Conservation (phyloP, 2,113 vertebrate species). For the Xenopus borealis region DNA sequence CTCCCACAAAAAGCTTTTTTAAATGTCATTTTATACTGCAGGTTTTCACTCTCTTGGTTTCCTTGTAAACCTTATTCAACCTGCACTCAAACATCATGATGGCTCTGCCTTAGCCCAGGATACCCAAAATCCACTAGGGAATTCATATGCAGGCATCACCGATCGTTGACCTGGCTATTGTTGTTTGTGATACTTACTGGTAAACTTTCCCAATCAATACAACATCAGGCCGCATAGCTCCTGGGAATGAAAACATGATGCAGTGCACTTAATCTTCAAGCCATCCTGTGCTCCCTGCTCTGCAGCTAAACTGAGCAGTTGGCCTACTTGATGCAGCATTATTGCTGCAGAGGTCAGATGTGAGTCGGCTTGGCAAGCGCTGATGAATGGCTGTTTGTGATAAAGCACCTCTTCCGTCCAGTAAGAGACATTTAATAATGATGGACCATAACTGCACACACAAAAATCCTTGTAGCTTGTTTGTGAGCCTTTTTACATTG, state of each 20-base stretch:
- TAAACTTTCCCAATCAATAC: constrained; percentile 98
- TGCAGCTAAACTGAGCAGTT: constrained; percentile 90
- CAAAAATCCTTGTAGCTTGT: constrained; percentile 60
- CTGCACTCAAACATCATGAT: constrained; percentile 74
- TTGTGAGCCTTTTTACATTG: constrained; percentile 50
- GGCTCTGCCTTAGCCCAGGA: constrained; percentile 61
- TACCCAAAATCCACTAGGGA: constrained; percentile 58
- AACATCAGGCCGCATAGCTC: constrained; percentile 83
- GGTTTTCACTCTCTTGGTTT: constrained; percentile 61
- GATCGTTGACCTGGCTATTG: constrained; percentile 91
- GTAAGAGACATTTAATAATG: constrained; percentile 89
- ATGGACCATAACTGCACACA: constrained; percentile 80
- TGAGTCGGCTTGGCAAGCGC: constrained; percentile 75
- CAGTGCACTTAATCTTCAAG: constrained; percentile 95
- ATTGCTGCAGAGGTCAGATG: constrained; percentile 96
- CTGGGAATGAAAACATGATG: constrained; percentile 88
- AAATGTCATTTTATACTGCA: constrained; percentile 84
- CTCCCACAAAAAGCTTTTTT: constrained; percentile 81
- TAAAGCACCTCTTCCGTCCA: constrained; percentile 82
- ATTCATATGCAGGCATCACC: constrained; percentile 80
- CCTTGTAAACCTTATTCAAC: constrained; percentile 61
- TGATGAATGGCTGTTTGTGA: constrained; percentile 92
- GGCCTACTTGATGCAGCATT: constrained; percentile 95
- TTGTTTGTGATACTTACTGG: constrained; percentile 94
- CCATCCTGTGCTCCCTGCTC: constrained; percentile 87